Evolutionary conservation across 1,140 invertebrate genomes (phyloP).

Genomic region (Ephestia elutella): DNA sequence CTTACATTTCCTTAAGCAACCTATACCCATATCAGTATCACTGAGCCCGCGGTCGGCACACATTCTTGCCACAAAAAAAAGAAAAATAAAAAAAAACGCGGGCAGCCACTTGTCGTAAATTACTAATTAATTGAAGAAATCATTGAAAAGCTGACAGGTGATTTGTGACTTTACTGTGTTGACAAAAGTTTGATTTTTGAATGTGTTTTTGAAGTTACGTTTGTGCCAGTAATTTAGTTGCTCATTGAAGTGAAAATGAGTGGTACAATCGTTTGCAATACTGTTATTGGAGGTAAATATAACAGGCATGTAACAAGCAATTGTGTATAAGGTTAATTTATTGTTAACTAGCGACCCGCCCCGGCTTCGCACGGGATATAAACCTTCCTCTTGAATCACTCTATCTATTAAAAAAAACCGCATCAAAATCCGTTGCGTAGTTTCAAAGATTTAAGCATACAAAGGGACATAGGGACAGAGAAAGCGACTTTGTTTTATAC

Average conservation of each 20-base stretch:
- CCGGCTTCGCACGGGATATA: too few relatives aligned
- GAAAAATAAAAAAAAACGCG: background rate
- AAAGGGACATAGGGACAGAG: too few relatives aligned
- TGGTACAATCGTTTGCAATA: background rate
- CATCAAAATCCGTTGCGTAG: too few relatives aligned
- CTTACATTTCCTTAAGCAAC: background rate
- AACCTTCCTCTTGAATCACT: too few relatives aligned
- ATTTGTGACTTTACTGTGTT: background rate
- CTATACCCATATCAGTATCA: background rate
- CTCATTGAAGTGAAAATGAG: background rate
- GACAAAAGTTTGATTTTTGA: background rate
- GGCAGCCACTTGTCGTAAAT: background rate
- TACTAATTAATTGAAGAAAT: constrained; percentile 2
- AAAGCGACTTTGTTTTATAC: too few relatives aligned
- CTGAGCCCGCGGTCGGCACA: background rate
- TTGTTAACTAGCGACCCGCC: too few relatives aligned
- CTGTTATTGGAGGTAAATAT: background rate
- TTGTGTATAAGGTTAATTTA: too few relatives aligned
- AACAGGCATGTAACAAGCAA: background rate
- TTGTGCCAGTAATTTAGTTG: background rate
- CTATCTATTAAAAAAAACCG: too few relatives aligned
- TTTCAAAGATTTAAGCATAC: too few relatives aligned
- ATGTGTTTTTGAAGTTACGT: background rate
- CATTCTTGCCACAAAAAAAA: background rate
- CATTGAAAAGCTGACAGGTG: background rate